Evolutionary conservation across 2,113 vertebrate species (phyloP), one percentile per base, ranked within the genome.

Genomic region (Megaceryle torquata): DNA sequence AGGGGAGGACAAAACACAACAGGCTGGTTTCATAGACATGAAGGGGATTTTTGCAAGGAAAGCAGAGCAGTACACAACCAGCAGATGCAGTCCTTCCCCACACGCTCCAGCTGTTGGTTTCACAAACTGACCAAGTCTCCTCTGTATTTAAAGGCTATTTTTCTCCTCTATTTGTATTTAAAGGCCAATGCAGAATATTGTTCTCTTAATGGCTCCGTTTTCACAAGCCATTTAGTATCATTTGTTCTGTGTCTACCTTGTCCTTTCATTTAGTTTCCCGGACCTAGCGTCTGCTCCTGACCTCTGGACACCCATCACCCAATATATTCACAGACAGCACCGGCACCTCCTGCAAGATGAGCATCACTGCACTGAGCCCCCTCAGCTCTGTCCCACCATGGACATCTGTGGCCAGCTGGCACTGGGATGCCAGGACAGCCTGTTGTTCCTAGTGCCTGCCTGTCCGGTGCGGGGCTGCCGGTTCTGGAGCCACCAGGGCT

Each of bases 141-240:
- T 86, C 86, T 94, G 83, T 80, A 83, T 77, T 95, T 88, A 71
- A 92, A 82, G 53, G 41, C 74, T 89, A 53, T 88, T 96, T 95
- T 59, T 70, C 89, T 86, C 68, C 25, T n/a, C 71, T 86, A 64
- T 76, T 94, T 86, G 84, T 89, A 69, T 89, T 80, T 94, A 89
- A 83, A 81, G 41, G 33, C 84, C 48, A 51, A 87, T 96, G 87
- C 84, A 87, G 93, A 89, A 82, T 63, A 95, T 46, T 9, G 43
- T 83, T 85, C 75, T 46, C 84, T 75, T 93, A 95, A 96, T 93
- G 95, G 89, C 41, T 51, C 84, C 95, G 21, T 79, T 95, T 95
- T 89, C 91, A 94, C 95, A 96, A 87, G 78, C 74, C 82, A 87
- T 94, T 96, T 96, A 93, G 78, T 91, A 87, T 94, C 84, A 95